A percentile compares a stretch with the other conserved stretches of the same genome.
These are phyloP conservation scores for Drosophila serrata DNA, from an alignment of 1,140 invertebrate species.

Conservation along the genomic window DNA sequence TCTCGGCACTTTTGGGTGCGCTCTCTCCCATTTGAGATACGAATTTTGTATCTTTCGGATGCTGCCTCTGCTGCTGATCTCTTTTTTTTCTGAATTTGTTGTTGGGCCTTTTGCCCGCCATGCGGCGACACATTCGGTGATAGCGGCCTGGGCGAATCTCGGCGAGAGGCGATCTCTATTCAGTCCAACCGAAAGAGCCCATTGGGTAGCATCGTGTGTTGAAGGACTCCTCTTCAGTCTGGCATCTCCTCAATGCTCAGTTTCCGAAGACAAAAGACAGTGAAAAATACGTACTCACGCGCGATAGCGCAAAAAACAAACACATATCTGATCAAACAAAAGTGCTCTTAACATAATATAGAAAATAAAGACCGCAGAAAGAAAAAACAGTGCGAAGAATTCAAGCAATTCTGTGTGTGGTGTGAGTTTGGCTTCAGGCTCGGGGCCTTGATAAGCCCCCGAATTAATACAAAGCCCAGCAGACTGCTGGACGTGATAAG, in stretches of 20 bases:
- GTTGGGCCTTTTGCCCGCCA: constrained; percentile 15
- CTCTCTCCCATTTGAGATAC: constrained; percentile 38
- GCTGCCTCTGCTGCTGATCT: neutral
- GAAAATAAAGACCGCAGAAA: constrained; percentile 9
- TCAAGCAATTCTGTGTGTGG: constrained; percentile 13
- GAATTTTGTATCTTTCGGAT: constrained; percentile 32
- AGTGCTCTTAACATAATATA: constrained; percentile 8
- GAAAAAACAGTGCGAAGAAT: constrained; percentile 30
- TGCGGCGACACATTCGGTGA: constrained; percentile 45
- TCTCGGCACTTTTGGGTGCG: constrained; percentile 37
- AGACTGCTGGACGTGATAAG: constrained; percentile 29
- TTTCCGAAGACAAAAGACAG: constrained; percentile 50
- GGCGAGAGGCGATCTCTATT: constrained; percentile 19
- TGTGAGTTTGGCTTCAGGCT: constrained; percentile 24
- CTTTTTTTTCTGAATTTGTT: constrained; percentile 16
- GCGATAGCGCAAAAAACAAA: constrained; percentile 5
- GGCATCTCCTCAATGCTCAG: constrained; percentile 14
- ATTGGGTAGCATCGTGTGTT: constrained; percentile 30
- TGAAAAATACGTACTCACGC: constrained; percentile 27
- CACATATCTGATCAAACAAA: constrained; percentile 45
- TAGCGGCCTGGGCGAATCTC: constrained; percentile 40
- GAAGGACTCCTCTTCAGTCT: constrained; percentile 44
- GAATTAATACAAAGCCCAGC: neutral
- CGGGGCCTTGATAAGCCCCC: constrained; percentile 10
- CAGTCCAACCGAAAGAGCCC: constrained; percentile 25